phyloP scores from a whole-genome alignment of 2,888 invertebrate species.

The Gastracanthus pulcherrimus region DNA sequence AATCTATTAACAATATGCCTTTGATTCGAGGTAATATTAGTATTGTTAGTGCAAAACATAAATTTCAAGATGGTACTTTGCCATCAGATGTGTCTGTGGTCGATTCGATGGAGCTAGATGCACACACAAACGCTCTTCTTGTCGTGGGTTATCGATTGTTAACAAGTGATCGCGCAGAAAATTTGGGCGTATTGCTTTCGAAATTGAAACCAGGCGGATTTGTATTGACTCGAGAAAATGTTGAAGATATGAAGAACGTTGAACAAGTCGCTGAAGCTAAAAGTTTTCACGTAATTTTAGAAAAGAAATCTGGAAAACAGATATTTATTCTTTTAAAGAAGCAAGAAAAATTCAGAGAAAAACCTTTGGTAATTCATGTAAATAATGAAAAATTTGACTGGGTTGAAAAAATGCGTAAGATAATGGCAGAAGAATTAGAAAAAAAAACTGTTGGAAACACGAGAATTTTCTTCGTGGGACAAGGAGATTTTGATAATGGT shows the following conservation, averaged over 20 bases:
- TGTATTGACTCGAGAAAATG: constrained; percentile 66
- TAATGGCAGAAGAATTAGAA: constrained; percentile 71
- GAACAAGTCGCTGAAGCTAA: constrained; percentile 79
- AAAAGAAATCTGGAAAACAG: constrained; percentile 27
- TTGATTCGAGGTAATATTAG: constrained; percentile 84
- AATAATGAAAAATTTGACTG: constrained; percentile 73
- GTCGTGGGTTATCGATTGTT: constrained; percentile 80
- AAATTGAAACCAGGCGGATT: constrained; percentile 65
- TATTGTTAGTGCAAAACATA: constrained; percentile 75
- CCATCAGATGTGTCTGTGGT: constrained; percentile 77
- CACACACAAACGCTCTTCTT: constrained; percentile 79
- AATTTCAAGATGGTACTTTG: constrained; percentile 77
- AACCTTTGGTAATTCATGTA: constrained; percentile 62
- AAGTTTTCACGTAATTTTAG: constrained; percentile 40
- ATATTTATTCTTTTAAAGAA: constrained; percentile 63
- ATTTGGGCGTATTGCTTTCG: constrained; percentile 58
- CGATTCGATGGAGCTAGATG: constrained; percentile 80
- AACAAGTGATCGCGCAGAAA: background rate
- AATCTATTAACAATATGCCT: constrained; percentile 84
- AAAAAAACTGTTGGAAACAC: constrained; percentile 77
- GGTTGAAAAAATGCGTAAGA: constrained; percentile 72
- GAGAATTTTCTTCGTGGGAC: constrained; percentile 83
- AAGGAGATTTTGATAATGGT: constrained; percentile 82
- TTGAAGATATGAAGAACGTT: constrained; percentile 51
- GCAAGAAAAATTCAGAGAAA: constrained; percentile 64